These are phyloP conservation scores for Papilio dardanus DNA, from an alignment of 1,140 invertebrate genomes.

Conservation along the genomic window DNA sequence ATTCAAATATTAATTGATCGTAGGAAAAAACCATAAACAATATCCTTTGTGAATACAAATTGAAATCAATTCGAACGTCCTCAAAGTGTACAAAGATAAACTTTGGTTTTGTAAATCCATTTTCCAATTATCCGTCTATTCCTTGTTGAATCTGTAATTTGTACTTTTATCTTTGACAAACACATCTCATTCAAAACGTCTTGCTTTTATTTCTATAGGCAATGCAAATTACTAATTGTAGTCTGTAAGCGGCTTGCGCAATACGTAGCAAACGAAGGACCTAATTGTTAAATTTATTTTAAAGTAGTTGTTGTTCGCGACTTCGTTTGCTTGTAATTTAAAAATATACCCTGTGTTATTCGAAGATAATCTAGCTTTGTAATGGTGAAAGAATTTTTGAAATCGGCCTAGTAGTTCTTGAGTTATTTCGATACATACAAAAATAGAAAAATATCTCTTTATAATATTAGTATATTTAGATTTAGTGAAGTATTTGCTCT, in stretches of 20 bases:
- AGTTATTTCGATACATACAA: too few relatives aligned
- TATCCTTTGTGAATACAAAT: neutral
- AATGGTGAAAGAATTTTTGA: too few relatives aligned
- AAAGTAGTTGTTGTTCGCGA: too few relatives aligned
- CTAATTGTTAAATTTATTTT: neutral
- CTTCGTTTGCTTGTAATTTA: too few relatives aligned
- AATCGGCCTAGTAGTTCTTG: too few relatives aligned
- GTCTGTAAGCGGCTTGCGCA: too few relatives aligned
- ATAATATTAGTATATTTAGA: too few relatives aligned
- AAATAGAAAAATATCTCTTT: too few relatives aligned
- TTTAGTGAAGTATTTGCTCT: neutral
- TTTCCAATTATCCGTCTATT: slow-evolving; percentile 32
- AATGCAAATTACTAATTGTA: too few relatives aligned
- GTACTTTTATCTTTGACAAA: slow-evolving; percentile 34
- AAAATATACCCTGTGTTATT: too few relatives aligned
- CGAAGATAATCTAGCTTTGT: too few relatives aligned
- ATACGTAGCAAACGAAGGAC: too few relatives aligned
- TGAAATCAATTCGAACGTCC: neutral
- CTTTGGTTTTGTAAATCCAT: slow-evolving; percentile 25
- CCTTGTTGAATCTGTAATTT: slow-evolving; percentile 30
- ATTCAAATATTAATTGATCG: neutral
- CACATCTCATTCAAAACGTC: neutral
- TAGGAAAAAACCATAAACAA: neutral
- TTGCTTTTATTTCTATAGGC: neutral
- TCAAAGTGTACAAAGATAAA: slow-evolving; percentile 13